Conservation (phyloP, 2,888 invertebrate genomes). For the Lithophane ornitopus region DNA sequence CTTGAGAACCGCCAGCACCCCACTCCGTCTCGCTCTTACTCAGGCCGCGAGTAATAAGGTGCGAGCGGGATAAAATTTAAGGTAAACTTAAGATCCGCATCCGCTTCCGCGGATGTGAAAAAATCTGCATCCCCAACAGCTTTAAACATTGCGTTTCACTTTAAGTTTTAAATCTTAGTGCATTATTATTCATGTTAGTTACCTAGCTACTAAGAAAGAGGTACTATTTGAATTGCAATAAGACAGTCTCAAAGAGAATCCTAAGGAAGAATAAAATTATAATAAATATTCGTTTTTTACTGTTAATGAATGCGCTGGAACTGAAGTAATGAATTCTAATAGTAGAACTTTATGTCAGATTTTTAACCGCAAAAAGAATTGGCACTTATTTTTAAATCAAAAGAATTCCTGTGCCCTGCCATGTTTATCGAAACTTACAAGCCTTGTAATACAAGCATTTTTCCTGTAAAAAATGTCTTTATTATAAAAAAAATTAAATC, state of each 20-base stretch:
- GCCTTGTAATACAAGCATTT: too few relatives aligned
- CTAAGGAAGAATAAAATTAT: slow-evolving; percentile 19
- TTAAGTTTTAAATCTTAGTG: slow-evolving; percentile 11
- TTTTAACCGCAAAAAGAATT: neutral
- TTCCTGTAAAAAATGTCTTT: too few relatives aligned
- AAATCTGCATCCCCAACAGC: too few relatives aligned
- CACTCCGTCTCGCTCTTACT: too few relatives aligned
- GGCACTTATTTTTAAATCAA: neutral
- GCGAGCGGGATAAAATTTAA: too few relatives aligned
- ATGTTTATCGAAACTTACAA: too few relatives aligned
- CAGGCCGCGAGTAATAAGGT: too few relatives aligned
- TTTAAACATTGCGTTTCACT: neutral
- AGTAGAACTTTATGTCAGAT: neutral
- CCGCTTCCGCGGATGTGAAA: too few relatives aligned
- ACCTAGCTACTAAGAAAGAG: neutral
- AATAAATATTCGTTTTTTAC: neutral
- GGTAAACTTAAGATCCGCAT: too few relatives aligned
- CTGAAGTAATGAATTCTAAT: neutral
- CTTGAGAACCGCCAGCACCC: too few relatives aligned
- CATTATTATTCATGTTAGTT: slow-evolving; percentile 25
- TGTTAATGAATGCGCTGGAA: neutral
- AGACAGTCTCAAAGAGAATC: neutral
- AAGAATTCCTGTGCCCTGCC: too few relatives aligned
- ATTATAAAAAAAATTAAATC: too few relatives aligned
- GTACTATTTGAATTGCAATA: slow-evolving; percentile 29